phyloP scores from a whole-genome alignment of 2,797 vertebrate genomes.

The Galago senegalensis region DNA sequence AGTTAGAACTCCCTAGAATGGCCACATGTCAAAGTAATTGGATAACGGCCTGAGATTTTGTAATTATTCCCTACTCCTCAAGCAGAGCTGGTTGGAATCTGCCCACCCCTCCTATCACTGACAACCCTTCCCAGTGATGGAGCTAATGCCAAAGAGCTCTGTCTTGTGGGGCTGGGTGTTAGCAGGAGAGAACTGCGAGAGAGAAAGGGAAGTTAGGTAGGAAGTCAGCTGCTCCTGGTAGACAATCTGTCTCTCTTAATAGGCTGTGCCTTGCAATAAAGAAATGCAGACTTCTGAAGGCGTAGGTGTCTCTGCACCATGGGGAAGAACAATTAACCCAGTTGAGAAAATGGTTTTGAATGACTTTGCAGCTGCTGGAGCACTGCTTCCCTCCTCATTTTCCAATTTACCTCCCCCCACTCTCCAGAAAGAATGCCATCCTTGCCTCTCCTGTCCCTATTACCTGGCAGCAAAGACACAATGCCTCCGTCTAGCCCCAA shows the following conservation, averaged over 20 bases:
- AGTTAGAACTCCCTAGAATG: conserved; percentile 94
- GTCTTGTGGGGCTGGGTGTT: not conserved
- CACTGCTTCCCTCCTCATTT: conserved; percentile 43
- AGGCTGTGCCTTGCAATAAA: conserved; percentile 58
- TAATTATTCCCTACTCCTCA: conserved; percentile 88
- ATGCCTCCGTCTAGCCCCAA: not conserved
- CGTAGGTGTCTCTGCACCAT: conserved; percentile 35
- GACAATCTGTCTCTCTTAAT: conserved; percentile 71
- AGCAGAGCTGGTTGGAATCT: conserved; percentile 80
- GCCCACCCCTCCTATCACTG: conserved; percentile 49
- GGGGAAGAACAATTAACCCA: conserved; percentile 76
- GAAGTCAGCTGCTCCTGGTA: not conserved
- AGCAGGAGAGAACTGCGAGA: not conserved
- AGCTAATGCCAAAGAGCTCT: not conserved
- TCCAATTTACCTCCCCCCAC: conserved; percentile 44
- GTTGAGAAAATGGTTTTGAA: conserved; percentile 75
- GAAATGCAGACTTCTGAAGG: conserved; percentile 27
- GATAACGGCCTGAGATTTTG: conserved; percentile 92
- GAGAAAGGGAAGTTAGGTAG: not conserved
- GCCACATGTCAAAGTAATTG: conserved; percentile 96
- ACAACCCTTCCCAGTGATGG: conserved; percentile 53
- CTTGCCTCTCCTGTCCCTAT: not conserved
- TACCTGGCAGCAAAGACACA: not conserved
- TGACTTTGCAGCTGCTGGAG: conserved; percentile 62
- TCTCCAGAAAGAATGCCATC: not conserved